phyloP scores from a whole-genome alignment of 2,888 invertebrate species.

The Torymus texanus region DNA sequence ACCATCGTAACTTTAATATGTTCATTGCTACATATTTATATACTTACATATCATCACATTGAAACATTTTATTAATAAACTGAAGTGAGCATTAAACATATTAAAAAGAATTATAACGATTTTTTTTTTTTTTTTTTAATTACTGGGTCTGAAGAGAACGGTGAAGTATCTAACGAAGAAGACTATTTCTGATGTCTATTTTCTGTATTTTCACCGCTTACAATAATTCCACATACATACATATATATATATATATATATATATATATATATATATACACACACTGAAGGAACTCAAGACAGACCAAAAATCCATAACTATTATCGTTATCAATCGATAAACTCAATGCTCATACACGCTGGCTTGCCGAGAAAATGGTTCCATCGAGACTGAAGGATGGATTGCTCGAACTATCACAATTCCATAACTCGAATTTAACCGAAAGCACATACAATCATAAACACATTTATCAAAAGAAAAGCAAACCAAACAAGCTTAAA shows the following conservation, averaged over 20 bases:
- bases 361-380: conserved; percentile 25
- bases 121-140: not conserved
- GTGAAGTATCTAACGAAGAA: conserved; percentile 16
- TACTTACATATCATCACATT: no score
- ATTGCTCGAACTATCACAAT: not conserved
- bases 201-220: not conserved
- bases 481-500: not conserved
- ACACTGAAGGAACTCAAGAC: conserved; percentile 30
- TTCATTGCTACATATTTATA: not conserved
- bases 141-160: conserved; percentile 1
- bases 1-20: no score
- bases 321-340: no score
- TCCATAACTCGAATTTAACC: not conserved
- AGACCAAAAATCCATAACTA: no score
- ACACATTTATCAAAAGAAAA: not conserved
- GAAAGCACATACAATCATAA: not conserved
- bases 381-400: conserved; percentile 50
- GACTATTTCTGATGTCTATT: conserved; percentile 10
- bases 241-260: not conserved
- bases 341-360: no score
- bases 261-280: not conserved
- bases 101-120: no score
- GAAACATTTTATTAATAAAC: no score
- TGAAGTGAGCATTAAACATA: no score
- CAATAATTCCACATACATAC: not conserved